These are phyloP conservation scores for Digitonthophagus gazella DNA, from an alignment of 2,888 invertebrate species.

Conservation along the genomic window DNA sequence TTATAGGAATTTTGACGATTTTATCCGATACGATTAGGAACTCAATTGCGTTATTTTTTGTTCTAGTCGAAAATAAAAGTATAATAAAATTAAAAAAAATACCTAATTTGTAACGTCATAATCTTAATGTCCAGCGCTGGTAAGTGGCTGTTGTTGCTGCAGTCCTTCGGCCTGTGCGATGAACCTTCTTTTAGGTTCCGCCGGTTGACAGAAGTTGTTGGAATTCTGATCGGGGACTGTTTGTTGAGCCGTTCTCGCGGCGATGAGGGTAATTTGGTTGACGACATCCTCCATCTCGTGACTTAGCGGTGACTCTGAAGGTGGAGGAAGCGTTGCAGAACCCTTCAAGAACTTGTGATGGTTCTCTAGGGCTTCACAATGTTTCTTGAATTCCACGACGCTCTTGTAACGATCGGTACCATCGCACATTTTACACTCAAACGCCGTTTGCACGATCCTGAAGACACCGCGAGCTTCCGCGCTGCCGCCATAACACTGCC, in stretches of 20 bases:
- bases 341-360: constrained; percentile 41
- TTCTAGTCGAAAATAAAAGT: not conserved
- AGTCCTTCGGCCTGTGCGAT: constrained; percentile 55
- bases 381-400: constrained; percentile 61
- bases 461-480: constrained; percentile 65
- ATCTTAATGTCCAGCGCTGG: constrained; percentile 56
- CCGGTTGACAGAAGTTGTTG: constrained; percentile 57
- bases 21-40: not conserved
- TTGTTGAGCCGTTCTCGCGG: constrained; percentile 72
- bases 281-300: constrained; percentile 84
- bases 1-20: not conserved
- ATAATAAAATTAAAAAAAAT: not conserved
- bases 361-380: constrained; percentile 63
- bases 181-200: constrained; percentile 57
- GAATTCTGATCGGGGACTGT: constrained; percentile 53
- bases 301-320: constrained; percentile 62
- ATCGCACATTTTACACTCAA: constrained; percentile 68
- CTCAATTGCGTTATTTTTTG: not conserved
- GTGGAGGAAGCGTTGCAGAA: constrained; percentile 46
- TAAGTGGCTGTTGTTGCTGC: constrained; percentile 52
- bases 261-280: constrained; percentile 75
- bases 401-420: constrained; percentile 60
- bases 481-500: constrained; percentile 66
- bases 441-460: constrained; percentile 72
- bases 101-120: not conserved